Base-by-base conservation (phyloP, 2,113 vertebrate species). In the Pelecanoides urinatrix region DNA sequence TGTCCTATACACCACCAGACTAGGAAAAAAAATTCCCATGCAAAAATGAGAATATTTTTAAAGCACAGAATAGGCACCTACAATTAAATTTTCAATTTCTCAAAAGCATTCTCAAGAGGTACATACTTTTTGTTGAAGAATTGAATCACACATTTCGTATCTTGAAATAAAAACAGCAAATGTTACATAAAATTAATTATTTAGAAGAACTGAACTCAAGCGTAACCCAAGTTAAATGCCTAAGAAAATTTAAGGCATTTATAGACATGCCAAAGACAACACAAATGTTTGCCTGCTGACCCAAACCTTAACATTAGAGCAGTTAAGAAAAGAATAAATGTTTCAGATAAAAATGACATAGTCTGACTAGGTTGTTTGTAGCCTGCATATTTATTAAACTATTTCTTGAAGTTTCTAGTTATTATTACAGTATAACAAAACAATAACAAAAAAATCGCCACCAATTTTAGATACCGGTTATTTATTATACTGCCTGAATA, bases 391-490 rank as follows among this genome's bases (percentile, higher is more conserved):
- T 78, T 55, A 47, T 61, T 67, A 27, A 75, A n/a, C 11, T 40
- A 6, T 70, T 80, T 50, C 16, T 26, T 80, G 26, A 71, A 5
- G 5, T n/a, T 66, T 76, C 27, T n/a, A 20, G 4, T 3, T 84
- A 25, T 19, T 66, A 45, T 9, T 52, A 17, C 9, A 78, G 17
- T 20, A 19, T 26, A 72, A 26, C 10, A 50, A 47, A 49, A 30
- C 7, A 61, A 16, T 2, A 52, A 58, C 29, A 62, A 18, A 36
- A 61, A 76, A 21, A 5, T 8, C 34, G 79, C 11, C 50, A 76
- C 0, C 0, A 0, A 47, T 16, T 86, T 88, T 8, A 66, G 36
- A 74, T 8, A 42, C 13, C 10, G 26, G 16, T 23, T 70, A 32
- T 49, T 59, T n/a, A 2, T 44, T 44, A 16, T 2, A 40, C 27